These are phyloP conservation scores for Euplagia quadripunctaria DNA, from an alignment of 2,888 invertebrate species.

Conservation along the genomic window DNA sequence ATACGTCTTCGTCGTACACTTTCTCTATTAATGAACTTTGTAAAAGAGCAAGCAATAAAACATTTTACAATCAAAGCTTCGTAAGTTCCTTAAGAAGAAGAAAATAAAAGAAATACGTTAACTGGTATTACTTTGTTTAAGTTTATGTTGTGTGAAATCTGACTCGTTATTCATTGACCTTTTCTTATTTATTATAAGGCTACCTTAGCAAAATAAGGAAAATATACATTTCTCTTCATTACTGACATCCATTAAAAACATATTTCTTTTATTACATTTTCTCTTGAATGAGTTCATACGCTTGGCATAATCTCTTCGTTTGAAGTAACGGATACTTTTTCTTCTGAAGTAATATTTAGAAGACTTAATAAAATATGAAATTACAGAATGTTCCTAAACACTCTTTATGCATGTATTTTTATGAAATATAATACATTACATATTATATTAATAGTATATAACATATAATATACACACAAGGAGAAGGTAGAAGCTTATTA, in stretches of 20 bases:
- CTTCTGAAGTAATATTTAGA: conserved; percentile 21
- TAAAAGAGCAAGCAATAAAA: not conserved
- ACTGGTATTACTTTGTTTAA: not conserved
- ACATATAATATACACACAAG: too few species aligned
- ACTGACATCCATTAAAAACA: conserved; percentile 13
- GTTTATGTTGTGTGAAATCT: not conserved
- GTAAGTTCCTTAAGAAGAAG: not conserved
- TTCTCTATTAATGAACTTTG: too few species aligned
- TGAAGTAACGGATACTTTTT: not conserved
- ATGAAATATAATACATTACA: not conserved
- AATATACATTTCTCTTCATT: conserved; percentile 3
- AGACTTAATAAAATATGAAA: conserved; percentile 31
- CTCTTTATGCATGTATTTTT: not conserved
- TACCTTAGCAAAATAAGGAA: not conserved
- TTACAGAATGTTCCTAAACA: conserved; percentile 3
- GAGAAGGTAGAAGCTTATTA: too few species aligned
- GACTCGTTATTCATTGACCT: not conserved
- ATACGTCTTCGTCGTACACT: too few species aligned
- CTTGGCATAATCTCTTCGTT: conserved; percentile 27
- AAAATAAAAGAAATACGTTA: not conserved
- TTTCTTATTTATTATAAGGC: not conserved
- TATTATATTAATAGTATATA: too few species aligned
- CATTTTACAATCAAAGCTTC: not conserved
- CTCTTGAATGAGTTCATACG: conserved; percentile 2
- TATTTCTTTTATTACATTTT: conserved; percentile 16